These are phyloP conservation scores for Antitype chi DNA, from an alignment of 2,888 invertebrate genomes.

Conservation along the genomic window DNA sequence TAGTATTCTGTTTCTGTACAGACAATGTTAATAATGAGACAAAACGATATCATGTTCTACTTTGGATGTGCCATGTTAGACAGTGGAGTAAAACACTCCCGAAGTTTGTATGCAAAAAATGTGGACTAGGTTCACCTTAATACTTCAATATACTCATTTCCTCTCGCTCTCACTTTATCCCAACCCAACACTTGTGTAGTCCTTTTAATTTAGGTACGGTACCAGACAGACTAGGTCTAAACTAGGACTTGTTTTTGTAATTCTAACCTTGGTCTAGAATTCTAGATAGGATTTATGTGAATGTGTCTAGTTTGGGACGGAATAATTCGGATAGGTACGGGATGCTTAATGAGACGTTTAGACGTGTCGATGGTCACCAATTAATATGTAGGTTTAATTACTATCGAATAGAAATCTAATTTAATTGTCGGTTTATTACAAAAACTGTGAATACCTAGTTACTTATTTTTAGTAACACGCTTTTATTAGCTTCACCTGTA, in stretches of 20 bases:
- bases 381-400: neutral
- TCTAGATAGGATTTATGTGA: neutral
- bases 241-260: constrained; percentile 3
- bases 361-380: neutral
- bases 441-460: no score
- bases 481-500: no score
- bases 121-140: no score
- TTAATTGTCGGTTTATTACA: no score
- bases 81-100: no score
- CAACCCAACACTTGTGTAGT: neutral
- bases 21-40: no score
- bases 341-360: neutral
- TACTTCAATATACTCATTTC: neutral
- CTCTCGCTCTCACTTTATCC: neutral
- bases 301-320: neutral
- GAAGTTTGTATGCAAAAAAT: no score
- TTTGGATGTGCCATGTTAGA: no score
- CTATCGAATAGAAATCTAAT: neutral
- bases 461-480: no score
- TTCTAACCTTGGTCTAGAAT: neutral
- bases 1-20: no score
- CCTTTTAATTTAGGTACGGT: constrained; percentile 27
- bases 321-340: neutral
- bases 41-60: no score
- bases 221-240: neutral